Evolutionary conservation across 2,888 invertebrate species (phyloP).

Genomic region (Belgica antarctica): DNA sequence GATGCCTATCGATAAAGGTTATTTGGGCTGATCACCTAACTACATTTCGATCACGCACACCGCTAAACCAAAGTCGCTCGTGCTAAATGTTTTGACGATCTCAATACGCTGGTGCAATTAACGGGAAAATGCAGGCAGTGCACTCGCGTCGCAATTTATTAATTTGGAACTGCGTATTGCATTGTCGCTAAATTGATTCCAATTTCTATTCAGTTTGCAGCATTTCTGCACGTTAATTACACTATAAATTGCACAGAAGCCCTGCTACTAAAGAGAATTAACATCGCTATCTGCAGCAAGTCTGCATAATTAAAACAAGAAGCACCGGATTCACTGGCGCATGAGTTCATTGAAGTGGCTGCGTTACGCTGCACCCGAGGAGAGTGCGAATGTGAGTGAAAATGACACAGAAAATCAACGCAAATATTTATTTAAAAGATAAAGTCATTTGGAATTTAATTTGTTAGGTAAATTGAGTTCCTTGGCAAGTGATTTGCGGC

Average conservation of each 20-base stretch:
- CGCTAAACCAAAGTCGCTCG: no score
- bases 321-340: neutral
- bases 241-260: neutral
- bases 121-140: no score
- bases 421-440: conserved; percentile 40
- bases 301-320: neutral
- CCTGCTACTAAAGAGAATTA: neutral
- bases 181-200: neutral
- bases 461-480: neutral
- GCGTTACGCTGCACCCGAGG: neutral
- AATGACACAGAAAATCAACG: neutral
- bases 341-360: neutral
- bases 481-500: neutral
- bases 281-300: no score
- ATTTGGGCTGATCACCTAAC: conserved; percentile 10
- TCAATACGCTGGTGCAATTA: no score
- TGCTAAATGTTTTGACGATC: no score
- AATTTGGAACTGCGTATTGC: neutral
- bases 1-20: conserved; percentile 10
- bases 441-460: conserved; percentile 17
- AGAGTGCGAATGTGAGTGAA: neutral
- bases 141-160: neutral
- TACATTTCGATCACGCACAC: neutral
- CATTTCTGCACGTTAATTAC: neutral
- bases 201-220: no score